phyloP scores from a whole-genome alignment of 2,113 vertebrate genomes.

The Labrus mixtus region DNA sequence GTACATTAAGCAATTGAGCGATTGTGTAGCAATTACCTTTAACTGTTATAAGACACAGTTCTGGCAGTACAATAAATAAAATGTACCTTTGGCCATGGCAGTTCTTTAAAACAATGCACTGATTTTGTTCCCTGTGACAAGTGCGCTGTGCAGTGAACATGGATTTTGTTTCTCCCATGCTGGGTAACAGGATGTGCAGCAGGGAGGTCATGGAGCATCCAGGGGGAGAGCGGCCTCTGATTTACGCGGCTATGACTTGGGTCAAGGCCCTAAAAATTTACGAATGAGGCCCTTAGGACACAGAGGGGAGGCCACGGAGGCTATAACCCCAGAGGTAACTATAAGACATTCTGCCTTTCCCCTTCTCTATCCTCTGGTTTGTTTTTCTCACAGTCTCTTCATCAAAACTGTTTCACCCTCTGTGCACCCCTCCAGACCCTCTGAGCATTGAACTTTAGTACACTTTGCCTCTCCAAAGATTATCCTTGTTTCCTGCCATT shows the following conservation, averaged over 20 bases:
- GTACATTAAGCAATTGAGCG: no score
- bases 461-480: slow-evolving; percentile 14
- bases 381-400: slow-evolving; percentile 25
- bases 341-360: slow-evolving; percentile 52
- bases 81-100: not conserved
- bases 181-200: slow-evolving; percentile 60
- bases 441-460: slow-evolving; percentile 48
- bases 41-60: not conserved
- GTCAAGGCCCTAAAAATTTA: slow-evolving; percentile 36
- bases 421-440: slow-evolving; percentile 6
- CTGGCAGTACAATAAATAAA: not conserved
- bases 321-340: slow-evolving; percentile 62
- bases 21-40: not conserved
- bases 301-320: slow-evolving; percentile 17
- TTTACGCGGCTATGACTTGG: slow-evolving; percentile 43
- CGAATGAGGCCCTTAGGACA: slow-evolving; percentile 53
- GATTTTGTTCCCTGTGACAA: not conserved
- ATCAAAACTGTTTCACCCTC: not conserved
- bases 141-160: not conserved
- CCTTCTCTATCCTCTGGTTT: slow-evolving; percentile 18
- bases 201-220: slow-evolving; percentile 46
- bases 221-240: slow-evolving; percentile 45
- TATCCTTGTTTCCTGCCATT: slow-evolving; percentile 30
- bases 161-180: slow-evolving; percentile 40
- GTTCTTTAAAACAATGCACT: not conserved